These are phyloP conservation scores for Xylota segnis DNA, from an alignment of 2,888 invertebrate species.

Conservation along the genomic window DNA sequence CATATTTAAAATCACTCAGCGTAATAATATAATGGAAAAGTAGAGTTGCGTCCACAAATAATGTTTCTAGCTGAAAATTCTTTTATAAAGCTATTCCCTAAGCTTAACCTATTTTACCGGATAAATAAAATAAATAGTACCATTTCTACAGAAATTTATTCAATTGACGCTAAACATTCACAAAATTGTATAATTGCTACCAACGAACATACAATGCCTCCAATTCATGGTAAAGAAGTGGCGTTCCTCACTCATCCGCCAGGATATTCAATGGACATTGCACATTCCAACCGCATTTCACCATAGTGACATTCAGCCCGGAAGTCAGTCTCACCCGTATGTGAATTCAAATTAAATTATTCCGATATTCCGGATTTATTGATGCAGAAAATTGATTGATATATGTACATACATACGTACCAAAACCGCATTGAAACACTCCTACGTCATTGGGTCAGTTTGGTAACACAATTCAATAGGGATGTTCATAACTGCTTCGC, in stretches of 20 bases:
- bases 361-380: conserved; percentile 63
- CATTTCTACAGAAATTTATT: not conserved
- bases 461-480: conserved; percentile 6
- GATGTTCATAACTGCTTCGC: not conserved
- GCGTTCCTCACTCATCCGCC: conserved; percentile 36
- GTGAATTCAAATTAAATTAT: conserved; percentile 67
- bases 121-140: not conserved
- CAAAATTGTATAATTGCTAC: conserved; percentile 24
- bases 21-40: too few species aligned
- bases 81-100: not conserved
- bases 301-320: conserved; percentile 55
- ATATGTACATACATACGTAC: too few species aligned
- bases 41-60: too few species aligned
- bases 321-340: conserved; percentile 52
- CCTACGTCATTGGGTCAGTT: conserved; percentile 14
- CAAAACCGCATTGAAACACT: conserved; percentile 54
- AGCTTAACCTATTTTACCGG: not conserved
- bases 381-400: conserved; percentile 68
- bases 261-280: conserved; percentile 43
- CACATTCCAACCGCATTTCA: conserved; percentile 61
- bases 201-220: conserved; percentile 25
- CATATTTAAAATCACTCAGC: too few species aligned
- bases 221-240: conserved; percentile 41
- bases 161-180: conserved; percentile 12
- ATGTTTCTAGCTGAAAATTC: too few species aligned